phyloP scores from a whole-genome alignment of 2,888 invertebrate species.

The Drosophila tanythrix region DNA sequence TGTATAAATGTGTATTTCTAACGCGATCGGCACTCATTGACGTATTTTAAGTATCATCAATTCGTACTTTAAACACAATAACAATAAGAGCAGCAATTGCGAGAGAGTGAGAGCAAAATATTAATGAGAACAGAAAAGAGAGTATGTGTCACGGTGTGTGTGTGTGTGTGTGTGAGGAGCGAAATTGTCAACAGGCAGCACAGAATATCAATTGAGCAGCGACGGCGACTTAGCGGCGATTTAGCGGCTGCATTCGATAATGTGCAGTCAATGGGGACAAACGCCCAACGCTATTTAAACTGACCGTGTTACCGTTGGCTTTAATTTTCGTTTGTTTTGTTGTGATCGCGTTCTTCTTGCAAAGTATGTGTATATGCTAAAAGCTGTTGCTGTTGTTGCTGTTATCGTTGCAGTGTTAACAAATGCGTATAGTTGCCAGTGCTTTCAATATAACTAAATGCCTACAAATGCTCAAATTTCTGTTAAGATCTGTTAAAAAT shows the following conservation, averaged over 20 bases:
- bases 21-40: constrained; percentile 52
- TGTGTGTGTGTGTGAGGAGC: constrained; percentile 21
- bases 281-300: constrained; percentile 32
- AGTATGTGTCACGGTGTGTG: neutral
- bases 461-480: constrained; percentile 38
- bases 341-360: constrained; percentile 43
- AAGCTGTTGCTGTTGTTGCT: neutral
- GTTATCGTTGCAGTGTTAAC: constrained; percentile 1
- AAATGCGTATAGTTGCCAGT: constrained; percentile 11
- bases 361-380: neutral
- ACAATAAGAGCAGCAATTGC: constrained; percentile 27
- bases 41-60: constrained; percentile 3
- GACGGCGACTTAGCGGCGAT: constrained; percentile 20
- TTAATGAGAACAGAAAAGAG: constrained; percentile 12
- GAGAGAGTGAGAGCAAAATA: constrained; percentile 9
- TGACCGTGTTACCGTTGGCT: constrained; percentile 38
- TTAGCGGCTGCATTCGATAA: constrained; percentile 46
- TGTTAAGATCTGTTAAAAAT: constrained; percentile 12
- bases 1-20: constrained; percentile 19
- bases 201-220: constrained; percentile 1
- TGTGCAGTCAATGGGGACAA: constrained; percentile 62
- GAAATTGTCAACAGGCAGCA: constrained; percentile 56
- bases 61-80: constrained; percentile 31
- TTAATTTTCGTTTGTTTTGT: constrained; percentile 46
- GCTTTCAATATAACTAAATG: constrained; percentile 27